Conservation (phyloP, 2,888 invertebrate genomes). For the Chamaedrilus cognettii region DNA sequence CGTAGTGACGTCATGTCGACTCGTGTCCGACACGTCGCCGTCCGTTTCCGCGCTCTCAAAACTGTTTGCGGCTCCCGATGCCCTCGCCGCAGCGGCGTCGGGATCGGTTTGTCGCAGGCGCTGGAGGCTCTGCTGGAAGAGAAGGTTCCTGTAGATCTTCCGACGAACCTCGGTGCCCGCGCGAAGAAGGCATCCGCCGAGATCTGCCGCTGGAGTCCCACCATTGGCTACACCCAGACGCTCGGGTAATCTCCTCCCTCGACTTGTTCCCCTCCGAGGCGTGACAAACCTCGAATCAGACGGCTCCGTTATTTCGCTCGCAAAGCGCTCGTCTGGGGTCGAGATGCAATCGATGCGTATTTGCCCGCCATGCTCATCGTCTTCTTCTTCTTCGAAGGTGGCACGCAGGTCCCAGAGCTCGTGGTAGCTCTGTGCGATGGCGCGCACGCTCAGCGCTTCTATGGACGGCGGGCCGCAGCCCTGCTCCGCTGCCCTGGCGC, state of each 20-base stretch:
- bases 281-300: background rate
- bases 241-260: no score
- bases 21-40: slow-evolving; percentile 61
- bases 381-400: slow-evolving; percentile 60
- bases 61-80: slow-evolving; percentile 61
- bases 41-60: slow-evolving; percentile 62
- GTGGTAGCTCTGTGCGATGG: slow-evolving; percentile 45
- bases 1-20: slow-evolving; percentile 60
- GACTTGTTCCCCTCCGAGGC: background rate
- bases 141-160: slow-evolving; percentile 11
- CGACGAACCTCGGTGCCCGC: background rate
- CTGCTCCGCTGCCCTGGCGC: no score
- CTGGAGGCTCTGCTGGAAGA: background rate
- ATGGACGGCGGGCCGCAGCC: background rate
- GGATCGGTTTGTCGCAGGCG: background rate
- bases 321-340: background rate
- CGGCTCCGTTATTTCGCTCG: background rate
- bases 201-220: background rate
- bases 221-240: no score
- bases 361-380: slow-evolving; percentile 33
- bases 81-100: slow-evolving; percentile 37
- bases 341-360: background rate
- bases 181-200: background rate
- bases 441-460: background rate
- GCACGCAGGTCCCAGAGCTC: slow-evolving; percentile 62